Conservation (phyloP, 2,888 invertebrate genomes). For the Sesamia inferens region DNA sequence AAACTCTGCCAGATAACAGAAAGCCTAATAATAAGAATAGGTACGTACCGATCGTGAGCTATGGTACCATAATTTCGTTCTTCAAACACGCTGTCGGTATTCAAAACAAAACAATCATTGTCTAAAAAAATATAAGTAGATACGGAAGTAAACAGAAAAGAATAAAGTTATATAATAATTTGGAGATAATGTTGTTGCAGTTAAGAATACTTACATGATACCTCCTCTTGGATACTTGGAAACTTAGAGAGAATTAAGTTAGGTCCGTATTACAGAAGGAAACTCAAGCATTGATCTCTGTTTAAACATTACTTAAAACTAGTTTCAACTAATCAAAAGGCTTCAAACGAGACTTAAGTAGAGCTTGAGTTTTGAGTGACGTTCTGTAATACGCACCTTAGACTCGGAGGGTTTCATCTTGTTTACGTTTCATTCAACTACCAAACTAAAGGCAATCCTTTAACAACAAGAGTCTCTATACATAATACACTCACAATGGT, state of each 20-base stretch:
- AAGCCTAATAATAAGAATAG: constrained; percentile 9
- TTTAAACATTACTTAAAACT: no score
- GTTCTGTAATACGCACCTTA: no score
- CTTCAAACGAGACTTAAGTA: no score
- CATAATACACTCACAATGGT: no score
- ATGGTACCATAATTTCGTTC: constrained; percentile 4
- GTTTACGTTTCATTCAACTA: constrained; percentile 11
- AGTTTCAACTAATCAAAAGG: no score
- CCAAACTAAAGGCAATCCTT: constrained; percentile 12
- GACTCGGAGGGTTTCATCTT: not conserved
- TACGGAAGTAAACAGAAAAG: not conserved
- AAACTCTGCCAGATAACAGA: constrained; percentile 25
- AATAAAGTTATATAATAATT: not conserved
- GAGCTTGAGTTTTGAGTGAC: no score
- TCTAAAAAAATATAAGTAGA: not conserved
- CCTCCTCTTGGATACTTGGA: not conserved
- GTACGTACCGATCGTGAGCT: no score
- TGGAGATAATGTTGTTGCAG: not conserved
- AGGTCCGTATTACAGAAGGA: no score
- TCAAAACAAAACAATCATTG: not conserved
- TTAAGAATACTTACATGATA: not conserved
- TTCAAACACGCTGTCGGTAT: constrained; percentile 19
- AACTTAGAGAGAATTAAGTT: not conserved
- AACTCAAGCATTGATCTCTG: no score
- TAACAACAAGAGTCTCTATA: not conserved